These are phyloP conservation scores for Leptonema lineaticorne DNA, from an alignment of 1,140 invertebrate species.

Conservation along the genomic window DNA sequence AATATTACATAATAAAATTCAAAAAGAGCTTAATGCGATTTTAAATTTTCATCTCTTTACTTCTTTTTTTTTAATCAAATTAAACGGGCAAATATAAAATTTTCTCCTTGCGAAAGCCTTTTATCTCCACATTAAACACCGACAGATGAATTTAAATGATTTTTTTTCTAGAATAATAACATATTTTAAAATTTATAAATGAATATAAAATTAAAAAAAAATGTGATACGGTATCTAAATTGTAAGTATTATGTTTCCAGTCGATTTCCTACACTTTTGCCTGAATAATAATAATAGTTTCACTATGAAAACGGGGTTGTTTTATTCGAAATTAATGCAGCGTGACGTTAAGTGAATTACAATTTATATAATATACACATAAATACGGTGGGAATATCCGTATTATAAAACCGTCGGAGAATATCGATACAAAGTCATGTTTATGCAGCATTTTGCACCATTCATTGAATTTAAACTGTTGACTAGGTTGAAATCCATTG, in stretches of 20 bases:
- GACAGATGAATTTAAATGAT: neutral
- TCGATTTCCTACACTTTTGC: constrained; percentile 23
- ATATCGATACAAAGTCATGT: too few species aligned
- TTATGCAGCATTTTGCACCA: too few species aligned
- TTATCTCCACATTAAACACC: neutral
- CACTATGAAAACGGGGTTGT: neutral
- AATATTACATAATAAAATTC: too few species aligned
- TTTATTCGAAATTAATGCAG: constrained; percentile 33
- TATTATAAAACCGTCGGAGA: too few species aligned
- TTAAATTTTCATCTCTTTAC: neutral
- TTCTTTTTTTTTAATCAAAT: neutral
- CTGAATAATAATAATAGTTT: constrained; percentile 33
- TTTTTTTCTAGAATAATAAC: neutral
- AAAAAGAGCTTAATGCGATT: neutral
- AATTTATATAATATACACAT: constrained; percentile 39
- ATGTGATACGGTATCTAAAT: neutral
- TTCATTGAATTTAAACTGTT: too few species aligned
- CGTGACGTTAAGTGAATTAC: constrained; percentile 39
- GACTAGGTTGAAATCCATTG: too few species aligned
- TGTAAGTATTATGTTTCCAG: constrained; percentile 28
- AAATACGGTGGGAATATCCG: too few species aligned
- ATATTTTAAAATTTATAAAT: neutral
- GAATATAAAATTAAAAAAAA: neutral
- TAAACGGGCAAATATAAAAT: constrained; percentile 18
- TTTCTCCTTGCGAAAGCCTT: constrained; percentile 1